Evolutionary conservation across 2,113 vertebrate genomes (phyloP).

Genomic region (Gallinago undulata): DNA sequence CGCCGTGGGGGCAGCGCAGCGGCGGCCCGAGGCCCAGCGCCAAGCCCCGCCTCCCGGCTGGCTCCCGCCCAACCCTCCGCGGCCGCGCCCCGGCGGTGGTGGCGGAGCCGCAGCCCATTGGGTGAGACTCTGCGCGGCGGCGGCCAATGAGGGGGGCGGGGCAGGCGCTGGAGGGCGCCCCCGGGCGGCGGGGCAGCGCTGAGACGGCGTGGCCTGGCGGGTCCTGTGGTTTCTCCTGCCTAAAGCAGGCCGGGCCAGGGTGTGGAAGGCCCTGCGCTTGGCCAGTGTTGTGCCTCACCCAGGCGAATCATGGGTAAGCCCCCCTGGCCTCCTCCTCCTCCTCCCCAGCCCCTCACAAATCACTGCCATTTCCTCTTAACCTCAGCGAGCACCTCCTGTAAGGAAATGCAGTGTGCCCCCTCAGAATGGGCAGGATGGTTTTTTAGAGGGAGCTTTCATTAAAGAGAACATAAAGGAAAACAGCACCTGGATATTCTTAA

Average conservation of each 20-base stretch:
- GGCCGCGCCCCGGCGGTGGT: background rate
- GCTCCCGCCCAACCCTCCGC: background rate
- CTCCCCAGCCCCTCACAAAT: background rate
- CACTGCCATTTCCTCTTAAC: background rate
- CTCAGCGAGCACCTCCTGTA: no score
- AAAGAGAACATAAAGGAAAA: background rate
- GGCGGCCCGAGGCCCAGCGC: no score
- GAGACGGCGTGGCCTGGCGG: background rate
- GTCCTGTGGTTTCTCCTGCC: no score
- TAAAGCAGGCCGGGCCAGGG: rapidly evolving
- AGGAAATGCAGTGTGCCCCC: background rate
- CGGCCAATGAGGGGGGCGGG: background rate
- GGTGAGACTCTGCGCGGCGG: background rate
- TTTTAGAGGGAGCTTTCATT: background rate
- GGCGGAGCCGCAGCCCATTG: background rate
- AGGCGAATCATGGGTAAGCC: rapidly evolving
- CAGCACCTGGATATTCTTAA: background rate
- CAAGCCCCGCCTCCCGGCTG: background rate
- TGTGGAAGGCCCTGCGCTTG: rapidly evolving
- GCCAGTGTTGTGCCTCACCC: rapidly evolving
- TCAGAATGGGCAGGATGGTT: background rate
- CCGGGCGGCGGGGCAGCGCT: background rate
- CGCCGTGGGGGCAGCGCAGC: background rate
- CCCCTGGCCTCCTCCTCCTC: background rate
- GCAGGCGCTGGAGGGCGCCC: background rate